phyloP scores from a whole-genome alignment of 2,888 invertebrate species.

The Hydrotaea diabolus region DNA sequence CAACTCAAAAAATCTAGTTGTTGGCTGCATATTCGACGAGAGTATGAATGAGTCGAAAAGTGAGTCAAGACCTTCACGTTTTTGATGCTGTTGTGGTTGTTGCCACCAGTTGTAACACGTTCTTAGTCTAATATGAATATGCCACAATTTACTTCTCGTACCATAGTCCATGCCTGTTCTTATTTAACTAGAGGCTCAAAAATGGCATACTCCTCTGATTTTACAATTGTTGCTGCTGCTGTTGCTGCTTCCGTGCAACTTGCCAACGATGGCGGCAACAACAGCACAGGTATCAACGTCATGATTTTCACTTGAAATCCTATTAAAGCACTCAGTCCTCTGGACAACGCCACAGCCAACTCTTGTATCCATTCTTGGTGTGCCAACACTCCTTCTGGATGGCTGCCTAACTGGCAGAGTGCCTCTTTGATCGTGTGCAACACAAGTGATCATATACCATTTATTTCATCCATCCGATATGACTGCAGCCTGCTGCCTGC shows the following conservation, averaged over 20 bases:
- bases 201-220: not conserved
- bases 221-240: not conserved
- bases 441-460: conserved; percentile 8
- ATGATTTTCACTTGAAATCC: conserved; percentile 59
- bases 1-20: conserved; percentile 39
- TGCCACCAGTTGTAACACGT: conserved; percentile 57
- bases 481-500: not conserved
- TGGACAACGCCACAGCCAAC: conserved; percentile 37
- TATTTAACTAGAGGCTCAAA: not conserved
- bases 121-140: conserved; percentile 65
- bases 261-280: not conserved
- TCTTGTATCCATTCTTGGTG: not conserved
- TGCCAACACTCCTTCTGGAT: not conserved
- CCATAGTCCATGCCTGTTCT: not conserved
- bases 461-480: conserved; percentile 2
- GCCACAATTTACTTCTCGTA: not conserved
- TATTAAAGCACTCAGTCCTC: conserved; percentile 43
- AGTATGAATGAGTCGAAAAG: conserved; percentile 52
- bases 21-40: conserved; percentile 19
- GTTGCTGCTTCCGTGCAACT: conserved; percentile 19
- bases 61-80: conserved; percentile 70
- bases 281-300: conserved; percentile 24
- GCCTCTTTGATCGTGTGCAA: not conserved
- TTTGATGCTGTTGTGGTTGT: conserved; percentile 36
- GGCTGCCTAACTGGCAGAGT: not conserved